Evolutionary conservation across 2,113 vertebrate genomes (phyloP).

Genomic region (Entomyzon cyanotis): DNA sequence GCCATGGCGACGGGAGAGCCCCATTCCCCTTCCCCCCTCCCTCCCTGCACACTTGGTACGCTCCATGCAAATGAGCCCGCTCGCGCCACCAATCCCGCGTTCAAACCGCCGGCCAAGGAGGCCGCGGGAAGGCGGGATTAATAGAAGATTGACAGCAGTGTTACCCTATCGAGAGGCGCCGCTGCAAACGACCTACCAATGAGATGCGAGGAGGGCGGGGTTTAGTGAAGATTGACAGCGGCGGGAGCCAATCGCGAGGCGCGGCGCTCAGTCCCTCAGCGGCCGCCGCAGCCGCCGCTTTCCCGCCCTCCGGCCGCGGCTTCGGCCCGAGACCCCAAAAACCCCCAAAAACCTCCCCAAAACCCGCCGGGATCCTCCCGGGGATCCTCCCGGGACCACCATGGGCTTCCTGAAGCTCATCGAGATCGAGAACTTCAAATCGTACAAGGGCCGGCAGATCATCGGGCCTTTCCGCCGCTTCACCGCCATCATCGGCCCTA

Average conservation of each 20-base stretch:
- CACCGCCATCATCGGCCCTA: background rate
- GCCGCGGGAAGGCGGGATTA: background rate
- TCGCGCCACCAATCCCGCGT: background rate
- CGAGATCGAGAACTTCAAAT: background rate
- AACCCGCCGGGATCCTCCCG: background rate
- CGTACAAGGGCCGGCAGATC: background rate
- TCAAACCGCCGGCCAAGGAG: background rate
- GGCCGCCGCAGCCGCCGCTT: background rate
- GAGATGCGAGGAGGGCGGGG: accelerated
- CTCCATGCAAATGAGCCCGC: background rate
- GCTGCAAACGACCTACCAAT: accelerated
- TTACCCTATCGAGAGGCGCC: background rate
- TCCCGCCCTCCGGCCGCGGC: background rate
- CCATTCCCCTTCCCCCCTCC: background rate
- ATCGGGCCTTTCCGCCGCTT: background rate
- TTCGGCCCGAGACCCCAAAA: background rate
- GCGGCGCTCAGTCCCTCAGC: background rate
- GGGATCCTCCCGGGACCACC: background rate
- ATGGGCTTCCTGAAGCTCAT: background rate
- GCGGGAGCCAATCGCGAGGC: background rate
- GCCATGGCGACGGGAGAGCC: background rate
- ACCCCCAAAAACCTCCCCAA: too few species aligned
- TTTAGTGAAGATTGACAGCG: background rate
- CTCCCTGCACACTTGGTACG: background rate
- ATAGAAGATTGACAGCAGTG: accelerated